These are phyloP conservation scores for Drosophila ustulata DNA, from an alignment of 2,888 invertebrate genomes.

Conservation along the genomic window DNA sequence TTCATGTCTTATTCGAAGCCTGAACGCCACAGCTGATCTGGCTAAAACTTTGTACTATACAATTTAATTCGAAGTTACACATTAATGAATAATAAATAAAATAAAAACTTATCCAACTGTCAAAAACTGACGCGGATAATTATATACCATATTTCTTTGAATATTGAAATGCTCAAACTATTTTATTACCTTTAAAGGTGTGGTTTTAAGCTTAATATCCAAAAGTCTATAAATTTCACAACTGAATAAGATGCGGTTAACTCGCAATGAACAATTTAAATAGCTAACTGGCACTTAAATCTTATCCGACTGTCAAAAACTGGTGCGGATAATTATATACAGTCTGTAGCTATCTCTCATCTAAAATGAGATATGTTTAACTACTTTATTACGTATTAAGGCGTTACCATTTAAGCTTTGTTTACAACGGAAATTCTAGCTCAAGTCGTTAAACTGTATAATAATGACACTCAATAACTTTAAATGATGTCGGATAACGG, in stretches of 20 bases:
- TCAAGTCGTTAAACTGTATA: not conserved
- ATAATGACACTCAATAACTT: conserved; percentile 9
- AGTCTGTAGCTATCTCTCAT: not conserved
- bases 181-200: not conserved
- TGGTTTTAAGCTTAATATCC: not conserved
- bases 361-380: not conserved
- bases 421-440: not conserved
- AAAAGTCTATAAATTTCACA: too few species aligned
- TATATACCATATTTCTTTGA: not conserved
- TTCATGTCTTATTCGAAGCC: not conserved
- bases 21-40: too few species aligned
- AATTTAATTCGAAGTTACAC: not conserved
- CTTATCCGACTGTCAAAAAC: not conserved
- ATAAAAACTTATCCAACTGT: not conserved
- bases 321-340: not conserved
- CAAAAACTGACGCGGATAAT: not conserved
- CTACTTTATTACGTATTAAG: not conserved
- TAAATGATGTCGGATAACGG: conserved; percentile 12
- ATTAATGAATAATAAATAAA: too few species aligned
- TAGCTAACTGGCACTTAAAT: not conserved
- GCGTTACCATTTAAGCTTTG: not conserved
- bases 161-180: not conserved
- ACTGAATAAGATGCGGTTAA: not conserved
- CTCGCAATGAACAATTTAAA: not conserved
- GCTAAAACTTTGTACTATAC: not conserved